Base-by-base conservation (phyloP, 2,888 invertebrate species). In the Petrolisthes cinctipes region DNA sequence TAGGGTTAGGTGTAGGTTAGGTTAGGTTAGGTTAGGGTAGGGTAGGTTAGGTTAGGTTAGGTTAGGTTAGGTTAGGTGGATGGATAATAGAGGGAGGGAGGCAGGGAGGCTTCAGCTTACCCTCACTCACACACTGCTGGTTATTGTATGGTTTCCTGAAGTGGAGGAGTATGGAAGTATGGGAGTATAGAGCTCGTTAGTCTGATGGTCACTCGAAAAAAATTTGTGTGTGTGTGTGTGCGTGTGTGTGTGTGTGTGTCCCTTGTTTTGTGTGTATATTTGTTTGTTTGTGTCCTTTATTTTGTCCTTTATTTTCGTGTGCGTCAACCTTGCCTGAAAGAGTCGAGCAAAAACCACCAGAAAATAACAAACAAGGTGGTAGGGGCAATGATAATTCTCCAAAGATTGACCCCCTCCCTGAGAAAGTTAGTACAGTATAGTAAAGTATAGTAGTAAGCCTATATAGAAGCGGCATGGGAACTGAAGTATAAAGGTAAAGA, bases 401-500 rank as follows among this genome's bases (percentile, higher is more conserved):
- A 37, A 37, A 37, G 37, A 37, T 37, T 37, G 37, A 37, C 37
- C 37, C 37, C 37, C 37, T 37, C n/a, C 5, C 5, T 5, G 68
- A 68, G 68, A 9, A 20, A 68, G 17, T 7, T 20, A 23, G 23
- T 4, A 71, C 3, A 23, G 23, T 9, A 17, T 9, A 51, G 75
- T 20, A 23, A 1, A 17, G 37, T 23, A 37, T 75, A 75, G 11
- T 6, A 37, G 37, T 23, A 7, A 23, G 23, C 14, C 51, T 6
- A 37, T 51, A 76, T n/a, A 51, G 37, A 51, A 14, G 37, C 51
- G 17, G 51, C 4, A 76, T 37, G 51, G 53, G 37, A 17, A 7
- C 51, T 37, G 78, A 78, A 53, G 56, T 54, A 78, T 78, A 78
- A 78, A 76, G 37, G 37, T 78, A 7, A 54, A 54, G 56, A 53